A percentile compares a stretch with the other conserved stretches of the same genome.
Evolutionary conservation across 2,113 vertebrate genomes (phyloP).

Genomic region (Ondatra zibethicus): DNA sequence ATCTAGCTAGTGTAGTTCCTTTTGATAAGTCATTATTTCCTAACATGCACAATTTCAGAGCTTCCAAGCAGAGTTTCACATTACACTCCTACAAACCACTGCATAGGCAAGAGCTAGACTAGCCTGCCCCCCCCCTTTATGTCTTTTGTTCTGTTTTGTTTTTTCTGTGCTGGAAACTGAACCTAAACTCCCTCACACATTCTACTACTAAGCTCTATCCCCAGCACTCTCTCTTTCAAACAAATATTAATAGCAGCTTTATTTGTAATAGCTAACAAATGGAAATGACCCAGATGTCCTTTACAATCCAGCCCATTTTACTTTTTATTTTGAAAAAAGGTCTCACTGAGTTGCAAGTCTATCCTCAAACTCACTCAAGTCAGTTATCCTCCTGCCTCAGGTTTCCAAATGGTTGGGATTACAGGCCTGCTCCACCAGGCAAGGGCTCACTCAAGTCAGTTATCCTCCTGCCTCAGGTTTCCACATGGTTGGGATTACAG

Average conservation of each 20-base stretch:
- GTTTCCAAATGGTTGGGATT: neutral
- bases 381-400: neutral
- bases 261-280: neutral
- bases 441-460: no score
- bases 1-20: neutral
- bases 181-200: neutral
- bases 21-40: neutral
- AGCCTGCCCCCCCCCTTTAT: neutral
- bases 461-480: no score
- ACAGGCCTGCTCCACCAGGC: neutral
- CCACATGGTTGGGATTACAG: no score
- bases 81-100: neutral
- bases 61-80: neutral
- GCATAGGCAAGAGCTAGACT: neutral
- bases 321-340: neutral
- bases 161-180: neutral
- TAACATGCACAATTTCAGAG: neutral
- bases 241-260: neutral
- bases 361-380: neutral
- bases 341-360: neutral
- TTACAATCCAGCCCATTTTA: neutral
- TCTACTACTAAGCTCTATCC: neutral
- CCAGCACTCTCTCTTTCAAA: neutral
- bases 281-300: neutral
- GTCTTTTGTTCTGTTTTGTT: neutral